These are phyloP conservation scores for Crotalus viridis DNA, from an alignment of 2,113 vertebrate genomes.

Conservation along the genomic window DNA sequence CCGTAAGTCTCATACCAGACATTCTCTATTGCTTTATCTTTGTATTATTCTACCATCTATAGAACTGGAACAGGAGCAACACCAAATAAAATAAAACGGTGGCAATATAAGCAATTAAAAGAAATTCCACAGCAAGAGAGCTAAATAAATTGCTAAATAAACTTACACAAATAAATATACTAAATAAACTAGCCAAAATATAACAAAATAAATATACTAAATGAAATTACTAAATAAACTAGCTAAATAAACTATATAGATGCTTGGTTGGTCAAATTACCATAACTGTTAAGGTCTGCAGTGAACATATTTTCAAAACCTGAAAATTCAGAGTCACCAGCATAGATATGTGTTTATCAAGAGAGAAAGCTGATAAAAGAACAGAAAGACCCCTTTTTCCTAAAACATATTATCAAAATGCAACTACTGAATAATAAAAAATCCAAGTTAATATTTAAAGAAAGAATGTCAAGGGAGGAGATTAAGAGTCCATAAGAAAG, in stretches of 20 bases:
- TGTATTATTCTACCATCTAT: background rate
- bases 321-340: constrained; percentile 11
- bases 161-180: background rate
- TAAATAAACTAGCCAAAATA: background rate
- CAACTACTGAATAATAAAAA: constrained; percentile 29
- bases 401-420: background rate
- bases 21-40: background rate
- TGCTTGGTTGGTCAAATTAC: constrained; percentile 3
- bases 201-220: too few relatives aligned
- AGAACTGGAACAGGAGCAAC: background rate
- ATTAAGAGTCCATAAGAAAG: background rate
- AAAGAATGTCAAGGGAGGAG: background rate
- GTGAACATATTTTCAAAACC: constrained; percentile 24
- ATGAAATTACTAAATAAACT: too few relatives aligned
- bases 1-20: background rate
- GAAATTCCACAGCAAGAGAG: constrained; percentile 32
- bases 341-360: constrained; percentile 10
- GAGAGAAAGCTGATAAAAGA: constrained; percentile 20
- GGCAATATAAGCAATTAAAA: constrained; percentile 14
- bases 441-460: background rate
- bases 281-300: background rate
- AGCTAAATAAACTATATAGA: background rate
- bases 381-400: background rate
- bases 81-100: constrained; percentile 4
- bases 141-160: constrained; percentile 7